Base-by-base conservation (phyloP, 1,140 invertebrate species). In the Formica exsecta region DNA sequence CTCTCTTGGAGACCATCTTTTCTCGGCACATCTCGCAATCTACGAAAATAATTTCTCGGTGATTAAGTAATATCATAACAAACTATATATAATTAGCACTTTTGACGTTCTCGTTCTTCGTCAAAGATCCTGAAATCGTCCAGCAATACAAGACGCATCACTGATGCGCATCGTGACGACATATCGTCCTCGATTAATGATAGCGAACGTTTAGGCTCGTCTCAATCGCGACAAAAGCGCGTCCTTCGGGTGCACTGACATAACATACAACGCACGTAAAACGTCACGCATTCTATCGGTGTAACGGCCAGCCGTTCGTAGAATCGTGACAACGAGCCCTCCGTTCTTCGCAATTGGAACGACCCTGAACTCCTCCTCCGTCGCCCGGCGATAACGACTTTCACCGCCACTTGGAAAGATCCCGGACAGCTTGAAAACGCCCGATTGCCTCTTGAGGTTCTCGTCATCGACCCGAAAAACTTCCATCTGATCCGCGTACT, bases 221-320 rank as follows among this genome's bases (percentile, higher is more conserved):
- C 51, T 81, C 44, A 16, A 48, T 57, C 80, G 70, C 70, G 57
- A 54, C 51, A 80, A 22, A 7, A 83, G 83, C 71, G 59, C 83
- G 44, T 85, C 74, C 44, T 76, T 74, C 57, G 73, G 7, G 38
- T 51, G 32, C 83, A 79, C 44, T 83, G 79, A 62, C 79, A 74
- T 74, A 74, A 74, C 19, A 73, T 74, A 73, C 38, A 74, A 70
- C 41, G 54, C 68, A 61, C 79, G 62, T 36, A 68, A 61, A 54
- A 66, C 22, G 59, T 79, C 73, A 77, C 83, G 74, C 83, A 57
- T 79, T 85, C 61, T 44, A 85, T 85, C 73, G n/a, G 25, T 85
- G 71, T 85, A 85, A 85, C 83, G 83, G 83, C 83, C 83, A 76
- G 83, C 83, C 83, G 83, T 85, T 85, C 44, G 61, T 65, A 77